These are phyloP conservation scores for Philypnodon macrostomus DNA, from an alignment of 2,797 vertebrate genomes.

Conservation along the genomic window DNA sequence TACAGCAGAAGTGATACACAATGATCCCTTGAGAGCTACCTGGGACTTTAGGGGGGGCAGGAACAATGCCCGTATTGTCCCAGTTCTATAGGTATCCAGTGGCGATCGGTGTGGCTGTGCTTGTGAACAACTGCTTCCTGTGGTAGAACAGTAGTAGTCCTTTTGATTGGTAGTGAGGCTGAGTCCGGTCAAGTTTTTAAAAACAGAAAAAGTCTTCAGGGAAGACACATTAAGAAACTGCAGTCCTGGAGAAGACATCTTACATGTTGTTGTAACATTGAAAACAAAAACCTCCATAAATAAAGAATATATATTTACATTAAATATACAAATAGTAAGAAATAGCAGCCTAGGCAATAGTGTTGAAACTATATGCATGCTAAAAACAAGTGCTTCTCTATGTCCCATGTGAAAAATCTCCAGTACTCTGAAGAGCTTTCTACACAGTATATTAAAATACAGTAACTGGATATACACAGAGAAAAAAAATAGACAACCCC, in stretches of 20 bases:
- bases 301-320: conserved; percentile 82
- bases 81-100: conserved; percentile 63
- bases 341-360: conserved; percentile 86
- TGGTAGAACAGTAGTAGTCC: conserved; percentile 45
- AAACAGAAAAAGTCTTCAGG: conserved; percentile 35
- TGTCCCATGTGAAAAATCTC: conserved; percentile 71
- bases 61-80: conserved; percentile 68
- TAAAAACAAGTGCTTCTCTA: conserved; percentile 82
- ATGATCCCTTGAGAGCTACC: conserved; percentile 72
- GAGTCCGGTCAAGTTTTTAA: conserved; percentile 33
- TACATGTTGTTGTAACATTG: conserved; percentile 51
- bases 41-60: conserved; percentile 44
- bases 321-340: conserved; percentile 84
- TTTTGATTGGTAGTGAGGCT: conserved; percentile 41
- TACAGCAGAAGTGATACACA: conserved; percentile 55
- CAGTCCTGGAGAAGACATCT: conserved; percentile 55
- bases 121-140: conserved; percentile 66
- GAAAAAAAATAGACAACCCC: conserved; percentile 61
- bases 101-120: conserved; percentile 56
- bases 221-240: conserved; percentile 61
- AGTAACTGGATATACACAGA: conserved; percentile 75
- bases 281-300: conserved; percentile 72
- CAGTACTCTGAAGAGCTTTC: conserved; percentile 60
- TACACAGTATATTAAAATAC: conserved; percentile 66
- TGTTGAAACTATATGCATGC: conserved; percentile 81